Evolutionary conservation across 2,888 invertebrate genomes (phyloP).

Genomic region (Drosophila mulleri): DNA sequence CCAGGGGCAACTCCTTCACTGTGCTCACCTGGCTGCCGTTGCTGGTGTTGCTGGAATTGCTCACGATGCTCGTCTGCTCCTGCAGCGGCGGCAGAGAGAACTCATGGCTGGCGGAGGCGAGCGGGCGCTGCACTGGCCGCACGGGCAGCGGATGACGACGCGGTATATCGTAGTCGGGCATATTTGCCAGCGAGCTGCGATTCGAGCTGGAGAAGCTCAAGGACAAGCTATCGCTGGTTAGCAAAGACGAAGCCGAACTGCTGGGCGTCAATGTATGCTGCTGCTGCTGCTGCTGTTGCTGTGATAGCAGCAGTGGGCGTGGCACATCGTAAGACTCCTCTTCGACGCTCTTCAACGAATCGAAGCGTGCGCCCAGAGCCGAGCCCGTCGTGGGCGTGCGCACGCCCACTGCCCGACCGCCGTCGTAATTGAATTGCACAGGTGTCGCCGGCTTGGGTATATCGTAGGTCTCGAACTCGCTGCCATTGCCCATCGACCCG

Average conservation of each 20-base stretch:
- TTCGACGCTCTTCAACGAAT: conserved; percentile 82
- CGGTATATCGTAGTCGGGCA: conserved; percentile 90
- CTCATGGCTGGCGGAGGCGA: conserved; percentile 86
- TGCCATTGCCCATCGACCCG: conserved; percentile 16
- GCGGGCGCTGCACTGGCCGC: conserved; percentile 68
- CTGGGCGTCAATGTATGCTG: conserved; percentile 88
- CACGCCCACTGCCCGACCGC: conserved; percentile 85
- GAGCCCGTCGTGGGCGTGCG: conserved; percentile 76
- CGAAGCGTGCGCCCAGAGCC: conserved; percentile 60
- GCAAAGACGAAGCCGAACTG: conserved; percentile 88
- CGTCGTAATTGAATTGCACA: conserved; percentile 85
- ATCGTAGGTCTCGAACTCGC: conserved; percentile 86
- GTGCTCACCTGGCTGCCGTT: conserved; percentile 33
- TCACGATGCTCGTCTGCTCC: conserved; percentile 58
- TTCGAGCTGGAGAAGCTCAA: conserved; percentile 86
- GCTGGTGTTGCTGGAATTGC: neutral
- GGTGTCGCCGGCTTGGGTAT: conserved; percentile 88
- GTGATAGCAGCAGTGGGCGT: conserved; percentile 85
- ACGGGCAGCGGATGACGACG: conserved; percentile 85
- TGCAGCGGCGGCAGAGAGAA: conserved; percentile 86
- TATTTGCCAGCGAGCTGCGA: conserved; percentile 86
- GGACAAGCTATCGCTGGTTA: conserved; percentile 88
- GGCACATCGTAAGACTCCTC: conserved; percentile 89
- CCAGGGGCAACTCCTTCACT: conserved; percentile 89
- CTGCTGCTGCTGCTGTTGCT: conserved; percentile 80